Evolutionary conservation across 2,797 vertebrate genomes (phyloP).

Genomic region (Sebastes nivosus): DNA sequence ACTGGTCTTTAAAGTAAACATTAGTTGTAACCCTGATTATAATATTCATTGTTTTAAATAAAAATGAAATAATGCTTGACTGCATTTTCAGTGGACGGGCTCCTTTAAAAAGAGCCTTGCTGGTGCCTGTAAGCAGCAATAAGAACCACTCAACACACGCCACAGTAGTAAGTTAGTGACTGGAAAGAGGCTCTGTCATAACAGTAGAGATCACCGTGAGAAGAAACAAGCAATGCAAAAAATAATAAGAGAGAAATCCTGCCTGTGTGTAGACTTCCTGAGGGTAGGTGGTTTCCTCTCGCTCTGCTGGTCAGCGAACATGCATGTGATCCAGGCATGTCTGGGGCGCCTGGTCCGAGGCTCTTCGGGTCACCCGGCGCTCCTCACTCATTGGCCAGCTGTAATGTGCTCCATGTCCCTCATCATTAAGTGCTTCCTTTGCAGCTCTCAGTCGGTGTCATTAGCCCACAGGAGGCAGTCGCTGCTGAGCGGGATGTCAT

Average conservation of each 20-base stretch:
- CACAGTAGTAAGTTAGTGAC: neutral
- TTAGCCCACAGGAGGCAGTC: conserved; percentile 74
- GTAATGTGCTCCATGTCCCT: conserved; percentile 48
- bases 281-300: neutral
- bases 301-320: conserved; percentile 22
- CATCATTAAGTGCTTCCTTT: conserved; percentile 65
- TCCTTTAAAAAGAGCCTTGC: neutral
- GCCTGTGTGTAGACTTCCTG: neutral
- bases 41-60: neutral
- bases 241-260: neutral
- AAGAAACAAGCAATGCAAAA: neutral
- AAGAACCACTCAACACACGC: neutral
- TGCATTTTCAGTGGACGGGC: neutral
- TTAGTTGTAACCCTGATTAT: neutral
- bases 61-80: neutral
- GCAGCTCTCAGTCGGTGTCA: conserved; percentile 62
- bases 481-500: conserved; percentile 60
- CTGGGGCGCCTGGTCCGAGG: neutral
- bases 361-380: neutral
- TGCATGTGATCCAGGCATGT: conserved; percentile 22
- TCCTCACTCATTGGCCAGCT: conserved; percentile 40
- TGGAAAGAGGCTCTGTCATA: conserved; percentile 14
- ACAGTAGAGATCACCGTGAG: neutral
- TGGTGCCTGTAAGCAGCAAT: neutral
- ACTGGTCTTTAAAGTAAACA: neutral